Conservation (phyloP, 2,113 vertebrate species). For the Poeciliopsis turrubarensis region DNA sequence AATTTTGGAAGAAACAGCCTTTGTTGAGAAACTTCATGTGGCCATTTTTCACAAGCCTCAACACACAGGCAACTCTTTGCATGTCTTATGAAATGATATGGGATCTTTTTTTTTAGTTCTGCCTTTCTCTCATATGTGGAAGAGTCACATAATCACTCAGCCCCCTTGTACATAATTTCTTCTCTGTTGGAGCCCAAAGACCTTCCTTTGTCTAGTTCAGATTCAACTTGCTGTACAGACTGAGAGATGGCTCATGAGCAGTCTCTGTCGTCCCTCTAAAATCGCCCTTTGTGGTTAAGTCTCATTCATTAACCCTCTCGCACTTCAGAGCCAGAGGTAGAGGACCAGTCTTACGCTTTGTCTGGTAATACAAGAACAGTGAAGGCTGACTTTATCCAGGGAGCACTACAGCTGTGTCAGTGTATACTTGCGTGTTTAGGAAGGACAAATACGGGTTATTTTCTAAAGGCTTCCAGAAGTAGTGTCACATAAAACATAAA, state of each 20-base stretch:
- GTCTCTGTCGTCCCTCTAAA: slow-evolving; percentile 45
- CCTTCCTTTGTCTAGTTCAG: slow-evolving; percentile 66
- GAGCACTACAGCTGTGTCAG: slow-evolving; percentile 4
- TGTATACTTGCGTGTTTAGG: neutral
- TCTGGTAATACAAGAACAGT: slow-evolving; percentile 22
- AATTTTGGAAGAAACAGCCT: slow-evolving; percentile 12
- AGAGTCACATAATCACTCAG: slow-evolving; percentile 67
- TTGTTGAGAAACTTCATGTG: slow-evolving; percentile 52
- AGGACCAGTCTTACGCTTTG: slow-evolving; percentile 25
- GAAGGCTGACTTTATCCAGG: slow-evolving; percentile 17
- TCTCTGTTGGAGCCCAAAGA: slow-evolving; percentile 64
- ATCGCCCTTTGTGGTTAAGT: slow-evolving; percentile 51
- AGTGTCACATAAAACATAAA: slow-evolving; percentile 8
- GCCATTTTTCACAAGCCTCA: slow-evolving; percentile 50
- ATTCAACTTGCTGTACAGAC: slow-evolving; percentile 33
- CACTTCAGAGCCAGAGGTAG: slow-evolving; percentile 20
- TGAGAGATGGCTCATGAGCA: slow-evolving; percentile 68
- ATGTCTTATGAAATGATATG: slow-evolving; percentile 70
- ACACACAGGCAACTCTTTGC: slow-evolving; percentile 48
- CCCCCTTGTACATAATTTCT: slow-evolving; percentile 71
- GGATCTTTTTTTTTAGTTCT: slow-evolving; percentile 64
- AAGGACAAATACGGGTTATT: slow-evolving; percentile 16
- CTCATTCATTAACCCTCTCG: slow-evolving; percentile 63
- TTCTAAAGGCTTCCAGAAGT: slow-evolving; percentile 10
- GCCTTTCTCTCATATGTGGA: slow-evolving; percentile 43